Percentiles rank a stretch among this genome's conserved stretches.
Evolutionary conservation across 2,888 invertebrate species (phyloP).

Genomic region (Cataglyphis rosenhaueri): DNA sequence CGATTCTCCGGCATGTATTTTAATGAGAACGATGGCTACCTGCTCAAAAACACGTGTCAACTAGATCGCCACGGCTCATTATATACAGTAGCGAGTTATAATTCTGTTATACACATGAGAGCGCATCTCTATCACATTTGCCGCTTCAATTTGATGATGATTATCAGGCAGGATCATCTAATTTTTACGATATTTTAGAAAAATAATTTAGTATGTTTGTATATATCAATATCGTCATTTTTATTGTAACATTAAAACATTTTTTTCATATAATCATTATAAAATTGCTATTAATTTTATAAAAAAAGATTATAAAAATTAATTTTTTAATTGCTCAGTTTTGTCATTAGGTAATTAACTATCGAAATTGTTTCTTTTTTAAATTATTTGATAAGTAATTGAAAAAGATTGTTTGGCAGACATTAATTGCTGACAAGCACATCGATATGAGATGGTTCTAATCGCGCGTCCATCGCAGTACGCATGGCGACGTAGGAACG

Average conservation of each 20-base stretch:
- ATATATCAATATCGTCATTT: neutral
- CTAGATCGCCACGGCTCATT: neutral
- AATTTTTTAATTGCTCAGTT: neutral
- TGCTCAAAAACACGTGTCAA: conserved; percentile 39
- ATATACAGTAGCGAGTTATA: neutral
- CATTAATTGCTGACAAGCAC: conserved; percentile 65
- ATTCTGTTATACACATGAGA: neutral
- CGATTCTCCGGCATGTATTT: conserved; percentile 62
- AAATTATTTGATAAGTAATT: neutral
- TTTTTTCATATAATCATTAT: neutral
- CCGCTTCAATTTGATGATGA: neutral
- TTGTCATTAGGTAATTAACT: neutral
- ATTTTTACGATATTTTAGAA: neutral
- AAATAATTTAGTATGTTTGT: neutral
- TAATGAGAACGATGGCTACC: conserved; percentile 51
- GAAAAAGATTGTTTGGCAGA: conserved; percentile 18
- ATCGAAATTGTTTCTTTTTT: neutral
- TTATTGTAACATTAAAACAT: neutral
- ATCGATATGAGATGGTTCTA: conserved; percentile 61
- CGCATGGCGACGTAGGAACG: conserved; percentile 31
- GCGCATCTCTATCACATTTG: neutral
- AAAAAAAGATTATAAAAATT: neutral
- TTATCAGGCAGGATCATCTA: neutral
- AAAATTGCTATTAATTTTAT: neutral
- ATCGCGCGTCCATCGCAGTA: conserved; percentile 65